Conservation (phyloP, 2,888 invertebrate species). For the Acanthosepion pharaonis region DNA sequence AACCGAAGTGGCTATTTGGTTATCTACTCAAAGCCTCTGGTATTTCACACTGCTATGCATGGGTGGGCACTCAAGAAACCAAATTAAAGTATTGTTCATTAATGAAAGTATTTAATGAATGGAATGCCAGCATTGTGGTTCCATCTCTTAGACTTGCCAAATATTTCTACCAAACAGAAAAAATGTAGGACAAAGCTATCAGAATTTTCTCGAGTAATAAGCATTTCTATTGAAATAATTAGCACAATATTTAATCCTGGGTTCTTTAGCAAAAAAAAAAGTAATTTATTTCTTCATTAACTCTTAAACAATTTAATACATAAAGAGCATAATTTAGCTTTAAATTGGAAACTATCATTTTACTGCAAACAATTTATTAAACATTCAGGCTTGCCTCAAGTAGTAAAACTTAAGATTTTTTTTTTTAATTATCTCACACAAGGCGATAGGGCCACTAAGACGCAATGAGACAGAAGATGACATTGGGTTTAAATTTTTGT, state of each 20-base stretch:
- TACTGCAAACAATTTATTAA: not conserved
- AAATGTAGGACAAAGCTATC: not conserved
- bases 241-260: not conserved
- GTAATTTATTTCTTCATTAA: not conserved
- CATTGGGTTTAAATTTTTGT: no score
- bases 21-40: not conserved
- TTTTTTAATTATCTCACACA: no score
- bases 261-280: not conserved
- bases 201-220: not conserved
- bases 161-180: not conserved
- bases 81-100: not conserved
- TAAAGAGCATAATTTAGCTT: not conserved
- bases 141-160: not conserved
- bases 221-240: not conserved
- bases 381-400: not conserved
- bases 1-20: not conserved
- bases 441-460: no score
- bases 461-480: no score
- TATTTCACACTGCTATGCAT: not conserved
- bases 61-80: not conserved
- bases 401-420: no score
- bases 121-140: not conserved
- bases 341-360: not conserved
- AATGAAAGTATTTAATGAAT: not conserved
- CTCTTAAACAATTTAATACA: not conserved